Conservation (phyloP, 1,140 invertebrate species). For the Bilobella aurantiaca region DNA sequence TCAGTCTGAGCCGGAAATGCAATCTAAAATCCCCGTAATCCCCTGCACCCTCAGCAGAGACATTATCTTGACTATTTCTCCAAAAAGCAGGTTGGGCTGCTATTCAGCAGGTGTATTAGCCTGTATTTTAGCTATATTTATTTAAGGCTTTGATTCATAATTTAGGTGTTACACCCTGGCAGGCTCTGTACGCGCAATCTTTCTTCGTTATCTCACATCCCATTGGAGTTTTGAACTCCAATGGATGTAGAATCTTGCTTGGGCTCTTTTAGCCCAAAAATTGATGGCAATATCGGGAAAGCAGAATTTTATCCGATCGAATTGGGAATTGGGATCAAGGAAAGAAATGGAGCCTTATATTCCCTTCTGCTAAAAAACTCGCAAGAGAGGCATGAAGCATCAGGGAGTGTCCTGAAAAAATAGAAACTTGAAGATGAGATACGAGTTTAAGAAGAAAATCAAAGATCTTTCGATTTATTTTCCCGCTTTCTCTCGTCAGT, state of each 20-base stretch:
- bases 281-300: not conserved
- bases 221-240: not conserved
- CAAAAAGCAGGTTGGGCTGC: too few species aligned
- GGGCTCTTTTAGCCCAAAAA: not conserved
- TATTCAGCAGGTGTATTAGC: too few species aligned
- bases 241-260: not conserved
- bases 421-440: slow-evolving; percentile 9
- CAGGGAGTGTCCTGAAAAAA: not conserved
- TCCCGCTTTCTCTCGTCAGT: not conserved
- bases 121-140: too few species aligned
- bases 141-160: too few species aligned
- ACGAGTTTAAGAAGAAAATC: slow-evolving; percentile 1
- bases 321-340: slow-evolving; percentile 6
- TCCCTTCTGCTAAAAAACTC: not conserved
- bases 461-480: slow-evolving; percentile 8
- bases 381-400: not conserved
- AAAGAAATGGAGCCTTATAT: not conserved
- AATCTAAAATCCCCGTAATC: too few species aligned
- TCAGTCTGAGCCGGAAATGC: too few species aligned
- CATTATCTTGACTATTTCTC: too few species aligned
- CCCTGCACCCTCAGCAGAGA: too few species aligned
- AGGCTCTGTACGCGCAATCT: not conserved
- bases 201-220: not conserved
- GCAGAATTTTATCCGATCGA: not conserved
- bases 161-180: not conserved